Evolutionary conservation across 2,113 vertebrate genomes (phyloP), one percentile per base, ranked within the genome.

Genomic region (Hirundichthys speculiger): DNA sequence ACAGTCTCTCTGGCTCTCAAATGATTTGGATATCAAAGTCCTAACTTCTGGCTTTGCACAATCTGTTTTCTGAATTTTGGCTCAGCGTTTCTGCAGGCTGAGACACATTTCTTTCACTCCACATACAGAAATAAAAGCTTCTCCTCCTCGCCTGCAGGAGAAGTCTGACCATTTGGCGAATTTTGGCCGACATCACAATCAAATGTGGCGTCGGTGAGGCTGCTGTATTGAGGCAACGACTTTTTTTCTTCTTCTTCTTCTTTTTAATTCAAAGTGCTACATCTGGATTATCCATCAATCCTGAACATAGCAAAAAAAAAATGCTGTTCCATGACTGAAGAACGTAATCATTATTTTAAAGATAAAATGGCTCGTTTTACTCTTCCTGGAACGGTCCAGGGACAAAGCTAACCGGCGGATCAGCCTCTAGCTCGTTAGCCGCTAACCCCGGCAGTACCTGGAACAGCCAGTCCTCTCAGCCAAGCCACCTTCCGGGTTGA

Each of bases 11-110:
- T 3, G 3, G 21, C 1, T 7, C 53, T 40, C 22, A 8, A 9
- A 10, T 34, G 15, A 69, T 78, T 63, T 75, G 21, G 56, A 81
- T 65, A 73, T 63, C 55, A 80, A 70, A n/a, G n/a, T n/a, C n/a
- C n/a, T n/a, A n/a, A 54, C 43, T 57, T 64, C 22, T 52, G 18
- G 13, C 25, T 53, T 55, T 48, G 39, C 43, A 34, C 18, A 34
- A 34, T 34, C 30, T 34, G 7, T 18, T 18, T 20, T 22, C 64
- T 65, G 73, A 49, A 61, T 69, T 66, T 69, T 14, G 1, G 55
- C 43, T 81, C 39, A 2, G 2, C 2, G 40, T 64, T 60, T 63
- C 55, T 12, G 2, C 45, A 50, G 34, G 48, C 60, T 58, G 24
- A 63, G 50, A 30, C 22, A 3, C 48, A 13, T 47, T 63, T 47